Conservation (phyloP, 1,140 invertebrate genomes). For the Hesperophylax magnus region DNA sequence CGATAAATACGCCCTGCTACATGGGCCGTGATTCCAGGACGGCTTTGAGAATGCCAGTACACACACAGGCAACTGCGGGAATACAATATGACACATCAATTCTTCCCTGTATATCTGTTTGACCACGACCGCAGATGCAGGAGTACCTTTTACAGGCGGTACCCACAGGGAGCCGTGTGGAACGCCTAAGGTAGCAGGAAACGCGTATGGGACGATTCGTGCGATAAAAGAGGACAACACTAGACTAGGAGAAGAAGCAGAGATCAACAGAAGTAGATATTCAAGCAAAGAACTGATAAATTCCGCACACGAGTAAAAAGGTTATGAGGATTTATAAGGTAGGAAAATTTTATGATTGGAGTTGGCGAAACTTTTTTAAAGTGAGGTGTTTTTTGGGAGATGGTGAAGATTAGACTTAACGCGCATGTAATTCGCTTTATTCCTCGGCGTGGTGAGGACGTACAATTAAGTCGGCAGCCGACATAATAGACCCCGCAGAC, state of each 20-base stretch:
- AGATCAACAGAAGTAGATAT: not conserved
- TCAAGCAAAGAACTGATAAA: not conserved
- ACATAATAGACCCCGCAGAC: conserved; percentile 12
- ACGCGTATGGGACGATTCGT: conserved; percentile 1
- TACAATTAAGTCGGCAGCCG: conserved; percentile 38
- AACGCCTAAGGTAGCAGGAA: not conserved
- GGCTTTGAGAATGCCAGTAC: conserved; percentile 14
- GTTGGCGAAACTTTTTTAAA: not conserved
- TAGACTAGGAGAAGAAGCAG: not conserved
- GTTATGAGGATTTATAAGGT: not conserved
- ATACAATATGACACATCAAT: conserved; percentile 45
- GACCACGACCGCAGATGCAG: conserved; percentile 32
- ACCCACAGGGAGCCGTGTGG: conserved; percentile 14
- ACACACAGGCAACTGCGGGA: not conserved
- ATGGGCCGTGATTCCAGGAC: conserved; percentile 14
- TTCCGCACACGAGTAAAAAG: not conserved
- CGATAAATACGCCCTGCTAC: conserved; percentile 32
- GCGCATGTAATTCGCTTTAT: conserved; percentile 36
- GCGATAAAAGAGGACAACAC: conserved; percentile 12
- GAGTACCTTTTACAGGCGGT: not conserved
- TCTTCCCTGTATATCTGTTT: conserved; percentile 38
- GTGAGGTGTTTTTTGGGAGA: not conserved
- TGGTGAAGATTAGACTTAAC: not conserved
- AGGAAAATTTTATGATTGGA: not conserved
- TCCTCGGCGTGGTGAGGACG: not conserved